Evolutionary conservation across 2,888 invertebrate species (phyloP).

Genomic region (Calliopum simillimum): DNA sequence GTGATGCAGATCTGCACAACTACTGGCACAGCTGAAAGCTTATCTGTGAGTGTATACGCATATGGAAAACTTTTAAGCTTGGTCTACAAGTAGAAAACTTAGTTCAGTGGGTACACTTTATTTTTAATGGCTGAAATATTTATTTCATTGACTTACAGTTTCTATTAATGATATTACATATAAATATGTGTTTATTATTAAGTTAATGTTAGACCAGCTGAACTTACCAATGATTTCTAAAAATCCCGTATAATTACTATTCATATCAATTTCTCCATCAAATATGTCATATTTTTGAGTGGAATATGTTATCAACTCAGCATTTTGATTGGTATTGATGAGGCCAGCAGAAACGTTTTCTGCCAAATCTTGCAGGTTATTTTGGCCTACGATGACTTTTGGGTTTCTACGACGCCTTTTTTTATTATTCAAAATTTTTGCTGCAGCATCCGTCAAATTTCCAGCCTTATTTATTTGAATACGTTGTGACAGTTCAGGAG

Average conservation of each 20-base stretch:
- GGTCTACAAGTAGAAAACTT: too few relatives aligned
- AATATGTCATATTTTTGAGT: slow-evolving; percentile 65
- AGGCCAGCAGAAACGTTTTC: slow-evolving; percentile 24
- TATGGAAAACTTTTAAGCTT: too few relatives aligned
- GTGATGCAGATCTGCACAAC: too few relatives aligned
- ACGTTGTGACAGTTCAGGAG: slow-evolving; percentile 45
- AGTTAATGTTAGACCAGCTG: too few relatives aligned
- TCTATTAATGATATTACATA: too few relatives aligned
- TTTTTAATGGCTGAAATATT: too few relatives aligned
- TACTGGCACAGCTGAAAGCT: too few relatives aligned
- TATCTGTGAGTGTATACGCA: too few relatives aligned
- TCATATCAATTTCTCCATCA: slow-evolving; percentile 81
- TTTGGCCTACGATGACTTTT: slow-evolving; percentile 51
- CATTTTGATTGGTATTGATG: background rate
- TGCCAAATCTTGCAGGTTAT: slow-evolving; percentile 44
- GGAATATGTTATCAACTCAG: background rate
- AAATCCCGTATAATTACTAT: slow-evolving; percentile 87
- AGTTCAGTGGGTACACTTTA: too few relatives aligned
- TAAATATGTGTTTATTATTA: too few relatives aligned
- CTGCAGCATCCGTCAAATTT: slow-evolving; percentile 59
- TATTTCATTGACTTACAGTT: too few relatives aligned
- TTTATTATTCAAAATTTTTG: slow-evolving; percentile 58
- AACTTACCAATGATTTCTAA: slow-evolving; percentile 83
- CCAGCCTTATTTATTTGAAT: slow-evolving; percentile 57
- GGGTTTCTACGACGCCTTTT: slow-evolving; percentile 56